Evolutionary conservation across 2,888 invertebrate genomes (phyloP), one percentile per base, ranked within the genome.

Genomic region (Hydrotaea diabolus): DNA sequence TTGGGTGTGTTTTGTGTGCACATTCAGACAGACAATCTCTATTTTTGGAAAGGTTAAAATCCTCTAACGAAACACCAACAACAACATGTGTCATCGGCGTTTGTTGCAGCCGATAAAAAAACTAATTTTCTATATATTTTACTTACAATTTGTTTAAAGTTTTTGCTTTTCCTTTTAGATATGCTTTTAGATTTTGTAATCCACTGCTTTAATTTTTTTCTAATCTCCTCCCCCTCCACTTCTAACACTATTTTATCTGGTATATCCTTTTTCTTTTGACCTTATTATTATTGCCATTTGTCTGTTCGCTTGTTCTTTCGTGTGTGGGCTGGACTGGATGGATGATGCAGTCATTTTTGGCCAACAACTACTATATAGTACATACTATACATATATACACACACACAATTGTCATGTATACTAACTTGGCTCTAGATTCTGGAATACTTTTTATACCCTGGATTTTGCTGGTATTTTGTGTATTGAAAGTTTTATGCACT

Each of bases 31-130:
- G 5, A 43, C n/a, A 49, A 62, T 26, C 66, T 78, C 80, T 85
- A 85, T 85, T 85, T 85, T 85, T 82, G 85, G 85, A 85, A 85
- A 85, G 85, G 85, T 85, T 85, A 85, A 85, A 85, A 85, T 82
- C 82, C 81, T 85, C 85, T 85, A 66, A 72, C 7, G 13, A 39
- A 19, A n/a, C 55, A 21, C 8, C 11, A 23, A 2, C 55, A 57
- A 53, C n/a, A 19, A 53, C n/a, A 53, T 53, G 53, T 19, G 55
- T 57, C 21, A 19, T 13, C 49, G 5, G 13, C 39, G 13, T 11
- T 8, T 39, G 13, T 39, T 2, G 1, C 15, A 49, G 15, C 49
- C n/a, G 9, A 43, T 11, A 11, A 9, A n/a, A n/a, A n/a, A n/a
- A n/a, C n/a, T 49, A n/a, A 15, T 49, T 49, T 49, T 49, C n/a